Evolutionary conservation across 2,113 vertebrate genomes (phyloP).

Genomic region (Salvelinus alpinus): DNA sequence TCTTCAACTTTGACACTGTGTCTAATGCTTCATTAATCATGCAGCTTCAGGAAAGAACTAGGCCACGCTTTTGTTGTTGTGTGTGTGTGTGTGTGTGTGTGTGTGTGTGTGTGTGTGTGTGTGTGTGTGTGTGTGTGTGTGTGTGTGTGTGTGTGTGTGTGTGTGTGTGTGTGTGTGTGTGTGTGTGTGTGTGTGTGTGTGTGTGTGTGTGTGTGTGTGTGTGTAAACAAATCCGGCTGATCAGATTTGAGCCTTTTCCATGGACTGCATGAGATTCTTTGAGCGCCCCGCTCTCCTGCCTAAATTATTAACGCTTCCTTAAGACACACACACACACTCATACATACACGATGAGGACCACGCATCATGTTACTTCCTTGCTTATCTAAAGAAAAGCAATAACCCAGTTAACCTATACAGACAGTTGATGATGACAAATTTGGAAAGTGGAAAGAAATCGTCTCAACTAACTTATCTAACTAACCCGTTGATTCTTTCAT

Average conservation of each 20-base stretch:
- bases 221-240: conserved; percentile 64
- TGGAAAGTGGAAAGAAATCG: not conserved
- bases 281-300: conserved; percentile 39
- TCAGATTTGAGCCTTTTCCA: conserved; percentile 73
- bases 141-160: conserved; percentile 18
- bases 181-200: not conserved
- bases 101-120: conserved; percentile 16
- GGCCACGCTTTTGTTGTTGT: conserved; percentile 58
- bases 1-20: conserved; percentile 47
- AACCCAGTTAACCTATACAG: not conserved
- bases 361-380: conserved; percentile 60
- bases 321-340: conserved; percentile 27
- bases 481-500: not conserved
- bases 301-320: conserved; percentile 73
- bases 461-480: not conserved
- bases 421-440: not conserved
- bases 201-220: no score
- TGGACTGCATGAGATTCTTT: conserved; percentile 68
- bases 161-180: conserved; percentile 30
- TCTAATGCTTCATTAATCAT: conserved; percentile 65
- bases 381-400: conserved; percentile 14
- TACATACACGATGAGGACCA: conserved; percentile 3
- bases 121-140: conserved; percentile 32
- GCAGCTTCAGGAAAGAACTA: conserved; percentile 56
- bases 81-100: conserved; percentile 28